phyloP scores from a whole-genome alignment of 2,888 invertebrate species.

The Nomada fabriciana region DNA sequence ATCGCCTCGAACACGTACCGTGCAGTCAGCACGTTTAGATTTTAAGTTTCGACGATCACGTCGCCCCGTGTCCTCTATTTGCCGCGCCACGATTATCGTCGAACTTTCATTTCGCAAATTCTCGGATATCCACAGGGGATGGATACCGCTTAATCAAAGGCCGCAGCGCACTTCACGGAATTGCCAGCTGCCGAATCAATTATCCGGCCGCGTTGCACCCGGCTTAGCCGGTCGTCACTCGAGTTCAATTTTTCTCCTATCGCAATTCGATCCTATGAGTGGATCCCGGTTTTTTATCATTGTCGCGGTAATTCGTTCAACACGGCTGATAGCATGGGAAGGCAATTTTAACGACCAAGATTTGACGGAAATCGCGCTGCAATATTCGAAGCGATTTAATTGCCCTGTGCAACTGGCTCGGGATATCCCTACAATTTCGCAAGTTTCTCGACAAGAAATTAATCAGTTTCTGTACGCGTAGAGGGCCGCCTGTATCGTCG shows the following conservation, averaged over 20 bases:
- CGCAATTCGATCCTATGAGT: background rate
- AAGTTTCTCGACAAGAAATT: background rate
- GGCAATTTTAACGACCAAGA: background rate
- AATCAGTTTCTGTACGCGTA: background rate
- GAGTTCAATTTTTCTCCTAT: conserved; percentile 22
- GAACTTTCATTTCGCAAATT: conserved; percentile 57
- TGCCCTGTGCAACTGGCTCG: no score
- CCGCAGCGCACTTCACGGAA: background rate
- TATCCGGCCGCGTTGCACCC: conserved; percentile 19
- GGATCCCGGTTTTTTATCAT: conserved; percentile 12
- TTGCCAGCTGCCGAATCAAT: conserved; percentile 25
- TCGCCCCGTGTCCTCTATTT: conserved; percentile 38
- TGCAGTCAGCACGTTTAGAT: conserved; percentile 77
- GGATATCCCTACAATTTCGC: no score
- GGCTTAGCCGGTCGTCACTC: background rate
- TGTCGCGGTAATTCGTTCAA: conserved; percentile 16
- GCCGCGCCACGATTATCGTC: conserved; percentile 10
- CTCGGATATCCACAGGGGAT: conserved; percentile 30
- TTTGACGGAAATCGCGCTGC: background rate
- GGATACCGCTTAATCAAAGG: conserved; percentile 30
- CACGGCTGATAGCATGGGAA: background rate
- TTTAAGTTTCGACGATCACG: conserved; percentile 66
- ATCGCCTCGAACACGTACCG: conserved; percentile 75
- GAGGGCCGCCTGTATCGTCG: background rate
- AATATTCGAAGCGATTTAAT: background rate